Evolutionary conservation across 1,140 invertebrate genomes (phyloP), one percentile per base, ranked within the genome.

Genomic region (Patella vulgata): DNA sequence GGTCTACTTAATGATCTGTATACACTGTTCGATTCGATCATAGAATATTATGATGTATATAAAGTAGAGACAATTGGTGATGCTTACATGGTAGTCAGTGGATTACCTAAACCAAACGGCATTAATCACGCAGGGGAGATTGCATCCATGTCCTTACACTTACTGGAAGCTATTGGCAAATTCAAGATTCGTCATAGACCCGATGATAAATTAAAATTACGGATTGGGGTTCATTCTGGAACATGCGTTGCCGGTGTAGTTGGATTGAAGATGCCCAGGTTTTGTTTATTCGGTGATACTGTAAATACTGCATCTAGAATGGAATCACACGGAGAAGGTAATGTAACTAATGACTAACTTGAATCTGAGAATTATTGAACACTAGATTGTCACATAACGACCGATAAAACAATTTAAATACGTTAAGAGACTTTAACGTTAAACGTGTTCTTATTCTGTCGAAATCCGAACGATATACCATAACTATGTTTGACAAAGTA

Each of bases 191-290:
- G 90, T 33, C 95, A 97, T 74, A 89, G 90, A 57, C 93, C 91
- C 0, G 89, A 93, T 23, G 91, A 92, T 63, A 89, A 92, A 61
- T 85, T 96, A 14, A 91, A 92, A 83, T 89, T 97, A 0, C 85
- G 97, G 67, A 97, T 99, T 76, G 96, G 95, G 56, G 92, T 97
- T 69, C 95, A 97, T 77, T 93, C 94, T 70, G 80, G 81, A 0
- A 68, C 81, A 4, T 82, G 80, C 58, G 82, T 83, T 2, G 77
- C 81, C 3, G 81, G 81, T 14, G 92, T 93, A 28, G 94, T 96
- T 25, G 82, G 82, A 1, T 68, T 75, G 14, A 82, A 82, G 61
- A 84, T 83, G 81, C 82, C 82, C 0, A 39, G 81, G 42, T 83
- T 82, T 54, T 82, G 79, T 64, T 58, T 83, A 36, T 82, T 82